Base-by-base conservation (phyloP, 2,113 vertebrate genomes). In the Hemichromis elongatus region DNA sequence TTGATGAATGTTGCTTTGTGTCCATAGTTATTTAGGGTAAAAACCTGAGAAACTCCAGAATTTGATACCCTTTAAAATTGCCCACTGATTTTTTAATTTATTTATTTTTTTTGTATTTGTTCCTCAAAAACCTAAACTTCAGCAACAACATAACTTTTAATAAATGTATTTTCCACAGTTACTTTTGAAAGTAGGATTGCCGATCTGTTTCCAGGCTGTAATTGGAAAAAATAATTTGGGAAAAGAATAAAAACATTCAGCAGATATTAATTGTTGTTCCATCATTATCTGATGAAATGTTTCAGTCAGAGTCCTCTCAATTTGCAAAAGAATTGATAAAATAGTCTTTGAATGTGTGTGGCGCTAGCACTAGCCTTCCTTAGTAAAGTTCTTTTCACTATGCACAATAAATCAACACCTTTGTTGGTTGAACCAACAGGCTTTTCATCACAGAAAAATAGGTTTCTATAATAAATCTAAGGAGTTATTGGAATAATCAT, bases 401-500 rank as follows among this genome's bases (percentile, higher is more conserved):
- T n/a, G 45, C 78, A 68, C 66, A 70, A 79, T 70, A 82, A 82
- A 88, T 89, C 91, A 78, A 68, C 79, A 81, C 79, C 57, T 75
- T 88, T 89, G 92, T 90, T 89, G 86, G 81, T 83, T 70, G 55
- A 80, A 83, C 87, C 81, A 91, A 92, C 88, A 84, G 52, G 84
- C 83, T 87, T 92, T 87, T 90, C 87, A 90, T 92, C 84, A 86
- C 52, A 28, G 53, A 79, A 89, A 86, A 90, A 94, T 82, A 90
- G 61, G n/a, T 42, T 37, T 42, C 37, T 24, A 42, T 12, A 70
- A 70, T 26, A 26, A 68, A 68, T 68, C 35, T 24, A 68, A 42
- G 37, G 42, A 42, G 37, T 68, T 68, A 68, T 42, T 42, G 2
- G 40, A 45, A 16, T 70, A 45, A 70, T 18, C 9, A 26, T 26